Evolutionary conservation across 2,113 vertebrate species (phyloP), one percentile per base, ranked within the genome.

Genomic region (Spilogale gracilis): DNA sequence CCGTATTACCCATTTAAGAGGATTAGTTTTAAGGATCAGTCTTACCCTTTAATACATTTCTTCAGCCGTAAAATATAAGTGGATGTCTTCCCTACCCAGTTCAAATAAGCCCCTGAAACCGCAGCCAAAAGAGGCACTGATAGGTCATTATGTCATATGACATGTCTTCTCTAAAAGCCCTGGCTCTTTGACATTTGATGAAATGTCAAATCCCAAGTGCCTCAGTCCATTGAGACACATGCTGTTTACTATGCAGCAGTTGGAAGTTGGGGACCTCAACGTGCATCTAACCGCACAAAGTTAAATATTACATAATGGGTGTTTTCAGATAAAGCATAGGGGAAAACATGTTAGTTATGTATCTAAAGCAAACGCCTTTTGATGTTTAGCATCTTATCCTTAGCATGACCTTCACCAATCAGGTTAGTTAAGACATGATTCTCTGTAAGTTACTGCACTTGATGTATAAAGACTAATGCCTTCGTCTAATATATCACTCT

Each of bases 101-200:
- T 89, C 61, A 32, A 95, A 95, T 54, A 91, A 56, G 56, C 3
- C n/a, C 30, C 14, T 73, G 61, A 94, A 85, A 78, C 0, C 13
- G 1, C 52, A 93, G 56, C 52, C 65, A 89, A 93, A 79, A 85
- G 83, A 38, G 80, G 56, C 45, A 58, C 52, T 61, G 61, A 90
- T 50, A 52, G 97, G 52, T 48, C 89, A 95, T 8, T 81, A 65
- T 30, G 43, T 43, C 91, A 78, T 45, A 92, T 73, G 60, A 52
- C 11, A 11, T 74, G 52, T n/a, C 81, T 86, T 86, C 89, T 27
- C 52, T 71, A 95, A 96, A 76, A 93, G 74, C 82, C 71, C 50
- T 71, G 61, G 69, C 83, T 78, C 74, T 74, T 76, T 96, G n/a
- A 92, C 96, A 92, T 94, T 58, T 97, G 91, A 98, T 78, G 61